Evolutionary conservation across 2,888 invertebrate genomes (phyloP), one percentile per base, ranked within the genome.

Genomic region (Cryptocephalus primarius): DNA sequence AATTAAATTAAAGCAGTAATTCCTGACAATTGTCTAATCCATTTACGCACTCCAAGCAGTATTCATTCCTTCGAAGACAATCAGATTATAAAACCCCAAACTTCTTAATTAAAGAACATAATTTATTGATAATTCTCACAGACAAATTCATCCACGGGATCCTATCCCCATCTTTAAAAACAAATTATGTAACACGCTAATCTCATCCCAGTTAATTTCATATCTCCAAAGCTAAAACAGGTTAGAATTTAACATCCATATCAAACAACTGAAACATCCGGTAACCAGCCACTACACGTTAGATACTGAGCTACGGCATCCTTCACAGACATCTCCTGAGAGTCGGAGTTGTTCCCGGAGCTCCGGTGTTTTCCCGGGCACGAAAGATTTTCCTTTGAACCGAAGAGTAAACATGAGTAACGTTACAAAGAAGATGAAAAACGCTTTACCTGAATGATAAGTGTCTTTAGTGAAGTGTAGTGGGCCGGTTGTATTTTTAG

Each of bases 401-500:
- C 52, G 43, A 10, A 43, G n/a, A 33, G 13, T 31, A 14, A 43
- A 8, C 8, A n/a, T n/a, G n/a, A 31, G 8, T 8, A 32, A 11
- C 33, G 13, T 33, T 14, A 11, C 33, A 32, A n/a, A 8, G n/a
- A 10, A 32, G 33, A 8, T 4, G 12, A 38, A 43, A 45, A 22
- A 12, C 9, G 33, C n/a, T 52, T 57, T 55, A 65, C 84, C 65
- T 85, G 80, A 48, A 94, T 76, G 52, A 92, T 77, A 58, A 90
- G 79, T 10, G 91, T 85, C 72, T 94, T 94, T 69, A 92, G 76
- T 4, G 90, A 88, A 59, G 89, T 80, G 74, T 92, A 94, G 69
- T 88, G 88, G 48, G 88, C 83, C 53, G 92, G 88, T 58, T 86
- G 82, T 65, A 93, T 74, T 65, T 88, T 85, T 63, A 92, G 76